Base-by-base conservation (phyloP, 53 echinoderm and acorn worm species). In the Henricia sp. region DNA sequence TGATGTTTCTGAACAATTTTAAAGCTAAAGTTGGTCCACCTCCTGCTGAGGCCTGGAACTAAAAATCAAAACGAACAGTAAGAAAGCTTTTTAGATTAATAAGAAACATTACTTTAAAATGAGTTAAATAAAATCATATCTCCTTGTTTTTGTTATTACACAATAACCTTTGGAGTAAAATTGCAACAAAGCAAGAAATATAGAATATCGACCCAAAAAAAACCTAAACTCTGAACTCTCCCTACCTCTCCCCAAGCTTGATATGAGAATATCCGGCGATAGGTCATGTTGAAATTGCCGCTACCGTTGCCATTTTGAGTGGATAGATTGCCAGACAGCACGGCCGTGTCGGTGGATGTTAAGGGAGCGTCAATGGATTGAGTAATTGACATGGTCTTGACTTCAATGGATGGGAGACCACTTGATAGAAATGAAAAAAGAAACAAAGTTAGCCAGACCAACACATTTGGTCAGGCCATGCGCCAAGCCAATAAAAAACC, bases 181-280 rank as follows among this genome's bases (percentile, higher is more conserved):
- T n/a, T n/a, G n/a, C n/a, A n/a, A n/a, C n/a, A n/a, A n/a, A n/a
- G n/a, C n/a, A n/a, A n/a, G n/a, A n/a, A n/a, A n/a, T n/a, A n/a
- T n/a, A n/a, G n/a, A 1, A 14, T 63, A n/a, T 63, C 64, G 16
- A 63, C 27, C 13, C 13, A 0, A 14, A 38, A 68, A 27, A 51
- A 37, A n/a, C 39, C 38, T 3, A 57, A 16, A 36, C 0, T 52
- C 58, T 24, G 29, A 23, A 29, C 23, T 60, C 13, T 19, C 44
- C 96, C 54, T 67, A 99, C 99, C 93, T 99, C 99, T 60, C 92
- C 99, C 99, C 99, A 99, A 3, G 92, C 70, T 36, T 95, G 87
- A n/a, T 85, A 78, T n/a, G 92, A 91, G 12, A 91, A 83, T 10
- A 99, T 82, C 27, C 94, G 90, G 66, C 99, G 82, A 36, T 88